phyloP scores from a whole-genome alignment of 2,113 vertebrate genomes.

The Tricholaema leucomelas region DNA sequence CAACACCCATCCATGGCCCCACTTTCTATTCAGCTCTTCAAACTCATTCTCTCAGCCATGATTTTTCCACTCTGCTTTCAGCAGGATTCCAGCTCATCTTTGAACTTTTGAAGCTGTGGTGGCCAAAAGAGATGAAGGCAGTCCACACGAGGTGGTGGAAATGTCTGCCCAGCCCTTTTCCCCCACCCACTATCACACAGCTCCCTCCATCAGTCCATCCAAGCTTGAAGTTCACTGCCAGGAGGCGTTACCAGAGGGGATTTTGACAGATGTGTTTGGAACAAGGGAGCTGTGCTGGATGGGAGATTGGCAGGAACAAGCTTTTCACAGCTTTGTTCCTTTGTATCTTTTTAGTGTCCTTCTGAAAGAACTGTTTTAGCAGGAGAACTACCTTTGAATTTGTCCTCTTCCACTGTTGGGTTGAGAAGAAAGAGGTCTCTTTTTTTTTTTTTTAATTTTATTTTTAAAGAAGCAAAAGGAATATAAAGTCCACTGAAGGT shows the following conservation, averaged over 20 bases:
- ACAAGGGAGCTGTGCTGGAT: not conserved
- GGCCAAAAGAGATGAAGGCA: too few species aligned
- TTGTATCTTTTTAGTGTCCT: not conserved
- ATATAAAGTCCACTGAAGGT: not conserved
- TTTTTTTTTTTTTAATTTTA: not conserved
- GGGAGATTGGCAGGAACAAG: slow-evolving; percentile 3
- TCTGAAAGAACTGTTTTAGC: not conserved
- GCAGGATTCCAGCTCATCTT: not conserved
- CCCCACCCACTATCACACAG: accelerated
- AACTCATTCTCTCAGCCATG: not conserved
- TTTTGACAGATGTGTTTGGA: not conserved
- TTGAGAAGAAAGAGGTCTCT: not conserved
- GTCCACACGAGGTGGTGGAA: not conserved
- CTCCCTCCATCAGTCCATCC: not conserved
- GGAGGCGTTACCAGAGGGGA: not conserved
- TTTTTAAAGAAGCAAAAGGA: not conserved
- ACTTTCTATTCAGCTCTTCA: not conserved
- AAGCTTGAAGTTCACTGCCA: not conserved
- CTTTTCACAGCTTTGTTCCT: not conserved
- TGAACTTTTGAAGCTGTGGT: too few species aligned
- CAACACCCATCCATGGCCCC: accelerated
- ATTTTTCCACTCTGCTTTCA: not conserved
- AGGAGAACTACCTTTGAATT: slow-evolving; percentile 13
- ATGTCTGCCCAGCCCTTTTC: not conserved
- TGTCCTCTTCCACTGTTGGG: not conserved